Percentiles rank a stretch among this genome's conserved stretches.
Evolutionary conservation across 2,888 invertebrate genomes (phyloP).

Genomic region (Drosophila nr. perissopoda): DNA sequence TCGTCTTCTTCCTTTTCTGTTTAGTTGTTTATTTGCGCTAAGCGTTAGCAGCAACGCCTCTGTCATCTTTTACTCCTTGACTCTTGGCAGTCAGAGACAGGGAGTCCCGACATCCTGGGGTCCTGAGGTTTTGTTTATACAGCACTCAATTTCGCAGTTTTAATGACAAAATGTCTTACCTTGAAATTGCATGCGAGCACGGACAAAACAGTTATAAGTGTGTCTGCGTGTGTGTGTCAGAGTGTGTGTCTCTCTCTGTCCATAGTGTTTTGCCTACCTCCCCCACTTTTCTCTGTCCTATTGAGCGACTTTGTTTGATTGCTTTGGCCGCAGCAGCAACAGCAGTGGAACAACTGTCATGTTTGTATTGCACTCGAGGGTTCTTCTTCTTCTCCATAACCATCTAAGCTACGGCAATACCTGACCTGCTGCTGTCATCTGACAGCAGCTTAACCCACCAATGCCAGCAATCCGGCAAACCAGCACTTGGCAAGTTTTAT

Average conservation of each 20-base stretch:
- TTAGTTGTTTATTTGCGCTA: slow-evolving; percentile 71
- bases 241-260: slow-evolving; percentile 7
- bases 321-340: slow-evolving; percentile 62
- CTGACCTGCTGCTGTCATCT: slow-evolving; percentile 41
- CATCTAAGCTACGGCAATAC: slow-evolving; percentile 5
- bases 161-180: slow-evolving; percentile 79
- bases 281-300: slow-evolving; percentile 14
- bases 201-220: slow-evolving; percentile 58
- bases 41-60: slow-evolving; percentile 74
- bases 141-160: slow-evolving; percentile 81
- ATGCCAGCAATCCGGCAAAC: slow-evolving; percentile 21
- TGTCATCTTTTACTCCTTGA: slow-evolving; percentile 41
- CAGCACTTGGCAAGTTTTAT: slow-evolving; percentile 76
- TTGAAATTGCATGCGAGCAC: slow-evolving; percentile 69
- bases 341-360: slow-evolving; percentile 60
- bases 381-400: slow-evolving; percentile 32
- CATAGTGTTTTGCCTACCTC: slow-evolving; percentile 11
- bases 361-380: slow-evolving; percentile 79
- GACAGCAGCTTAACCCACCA: slow-evolving; percentile 45
- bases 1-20: neutral
- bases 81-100: slow-evolving; percentile 10
- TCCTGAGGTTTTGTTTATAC: slow-evolving; percentile 64
- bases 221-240: slow-evolving; percentile 27
- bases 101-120: slow-evolving; percentile 1
- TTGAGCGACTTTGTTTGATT: slow-evolving; percentile 75